Evolutionary conservation across 2,888 invertebrate species (phyloP).

Genomic region (Luperina nickerlii): DNA sequence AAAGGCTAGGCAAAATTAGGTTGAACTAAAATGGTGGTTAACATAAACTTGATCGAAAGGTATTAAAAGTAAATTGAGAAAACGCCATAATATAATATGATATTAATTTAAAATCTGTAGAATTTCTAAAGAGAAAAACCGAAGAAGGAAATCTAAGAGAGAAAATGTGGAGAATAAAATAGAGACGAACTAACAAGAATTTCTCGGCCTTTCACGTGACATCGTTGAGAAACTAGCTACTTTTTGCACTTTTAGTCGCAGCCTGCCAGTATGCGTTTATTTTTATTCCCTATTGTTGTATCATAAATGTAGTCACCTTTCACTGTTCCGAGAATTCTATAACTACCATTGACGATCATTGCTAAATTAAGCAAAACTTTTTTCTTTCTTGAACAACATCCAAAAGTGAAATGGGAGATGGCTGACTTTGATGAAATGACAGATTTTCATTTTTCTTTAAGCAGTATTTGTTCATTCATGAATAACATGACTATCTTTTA

Average conservation of each 20-base stretch:
- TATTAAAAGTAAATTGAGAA: too few species aligned
- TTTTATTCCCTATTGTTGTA: conserved; percentile 24
- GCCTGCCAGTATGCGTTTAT: conserved; percentile 3
- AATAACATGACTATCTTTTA: too few species aligned
- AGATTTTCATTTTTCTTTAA: conserved; percentile 14
- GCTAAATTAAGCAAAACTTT: conserved; percentile 27
- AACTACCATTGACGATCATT: conserved; percentile 10
- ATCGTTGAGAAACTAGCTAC: background rate
- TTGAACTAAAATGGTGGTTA: background rate
- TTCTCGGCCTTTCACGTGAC: conserved; percentile 7
- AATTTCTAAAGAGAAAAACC: background rate
- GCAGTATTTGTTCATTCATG: background rate
- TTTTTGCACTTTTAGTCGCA: background rate
- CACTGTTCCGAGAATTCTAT: conserved; percentile 37
- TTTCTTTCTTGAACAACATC: conserved; percentile 46
- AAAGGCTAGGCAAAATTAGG: background rate
- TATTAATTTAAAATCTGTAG: background rate
- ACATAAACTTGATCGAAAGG: background rate
- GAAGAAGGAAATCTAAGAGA: background rate
- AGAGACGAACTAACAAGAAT: background rate
- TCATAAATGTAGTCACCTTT: conserved; percentile 41
- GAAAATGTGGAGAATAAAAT: background rate
- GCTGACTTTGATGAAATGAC: background rate
- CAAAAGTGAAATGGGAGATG: conserved; percentile 42
- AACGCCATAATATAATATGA: background rate